Evolutionary conservation across 2,797 vertebrate genomes (phyloP).

Genomic region (Arrhamphus sclerolepis): DNA sequence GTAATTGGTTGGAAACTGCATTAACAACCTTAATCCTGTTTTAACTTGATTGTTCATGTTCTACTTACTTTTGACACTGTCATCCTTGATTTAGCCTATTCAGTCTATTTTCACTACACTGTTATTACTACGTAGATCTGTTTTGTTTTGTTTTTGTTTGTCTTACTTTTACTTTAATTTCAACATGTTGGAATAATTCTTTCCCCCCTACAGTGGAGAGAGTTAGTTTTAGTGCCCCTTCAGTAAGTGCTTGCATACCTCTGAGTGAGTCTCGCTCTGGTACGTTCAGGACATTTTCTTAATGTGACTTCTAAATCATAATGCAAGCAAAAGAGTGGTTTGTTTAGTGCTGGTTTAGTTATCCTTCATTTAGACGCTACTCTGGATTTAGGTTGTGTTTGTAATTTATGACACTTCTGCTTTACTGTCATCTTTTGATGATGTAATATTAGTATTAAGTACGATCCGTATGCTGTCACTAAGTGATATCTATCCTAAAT

Average conservation of each 20-base stretch:
- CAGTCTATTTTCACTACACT: too few species aligned
- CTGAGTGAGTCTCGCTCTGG: conserved; percentile 48
- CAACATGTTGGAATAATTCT: too few species aligned
- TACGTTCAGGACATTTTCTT: conserved; percentile 18
- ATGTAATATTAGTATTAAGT: conserved; percentile 13
- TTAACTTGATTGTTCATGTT: too few species aligned
- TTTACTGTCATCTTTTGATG: conserved; percentile 12
- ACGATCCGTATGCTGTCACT: background rate
- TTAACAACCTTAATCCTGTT: too few species aligned
- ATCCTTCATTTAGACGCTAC: conserved; percentile 12
- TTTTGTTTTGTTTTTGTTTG: too few species aligned
- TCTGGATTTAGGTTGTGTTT: conserved; percentile 3
- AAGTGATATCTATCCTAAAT: background rate
- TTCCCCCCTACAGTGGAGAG: background rate
- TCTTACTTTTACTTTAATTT: conserved; percentile 6
- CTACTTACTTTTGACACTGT: too few species aligned
- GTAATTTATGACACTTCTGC: background rate
- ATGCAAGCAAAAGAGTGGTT: conserved; percentile 14
- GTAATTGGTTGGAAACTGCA: background rate
- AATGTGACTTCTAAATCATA: conserved; percentile 7
- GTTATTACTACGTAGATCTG: too few species aligned
- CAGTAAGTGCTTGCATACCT: background rate
- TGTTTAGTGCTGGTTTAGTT: conserved; percentile 28
- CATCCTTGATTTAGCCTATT: too few species aligned
- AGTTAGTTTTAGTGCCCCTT: conserved; percentile 1